Conservation (phyloP, 1,140 invertebrate species). For the Sinella curviseta region DNA sequence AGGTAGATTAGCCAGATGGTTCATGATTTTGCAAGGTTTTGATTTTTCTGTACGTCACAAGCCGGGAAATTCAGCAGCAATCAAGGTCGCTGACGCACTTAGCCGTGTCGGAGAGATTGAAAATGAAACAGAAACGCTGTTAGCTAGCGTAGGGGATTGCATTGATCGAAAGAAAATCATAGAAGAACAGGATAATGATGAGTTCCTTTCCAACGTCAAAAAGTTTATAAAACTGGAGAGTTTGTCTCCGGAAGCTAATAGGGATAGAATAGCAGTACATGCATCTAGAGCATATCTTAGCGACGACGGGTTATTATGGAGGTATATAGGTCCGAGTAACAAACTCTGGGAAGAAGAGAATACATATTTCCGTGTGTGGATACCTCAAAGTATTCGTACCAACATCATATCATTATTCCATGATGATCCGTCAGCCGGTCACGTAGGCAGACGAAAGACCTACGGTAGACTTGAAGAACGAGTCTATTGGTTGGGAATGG, state of each 20-base stretch:
- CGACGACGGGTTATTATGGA: not conserved
- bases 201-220: not conserved
- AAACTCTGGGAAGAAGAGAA: not conserved
- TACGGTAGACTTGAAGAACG: slow-evolving; percentile 12
- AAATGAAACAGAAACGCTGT: not conserved
- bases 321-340: not conserved
- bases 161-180: not conserved
- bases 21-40: slow-evolving; percentile 57
- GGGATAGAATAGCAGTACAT: not conserved
- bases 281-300: not conserved
- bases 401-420: slow-evolving; percentile 25
- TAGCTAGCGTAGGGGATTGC: not conserved
- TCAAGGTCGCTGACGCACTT: not conserved
- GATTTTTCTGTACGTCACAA: slow-evolving; percentile 52
- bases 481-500: slow-evolving; percentile 27
- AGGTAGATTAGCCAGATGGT: slow-evolving; percentile 57
- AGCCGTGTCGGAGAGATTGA: slow-evolving; percentile 30
- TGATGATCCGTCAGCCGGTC: not conserved
- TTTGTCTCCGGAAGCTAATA: not conserved
- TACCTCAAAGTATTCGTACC: not conserved
- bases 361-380: not conserved
- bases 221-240: not conserved
- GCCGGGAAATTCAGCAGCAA: slow-evolving; percentile 46
- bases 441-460: slow-evolving; percentile 22
- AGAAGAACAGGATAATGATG: not conserved